Evolutionary conservation across 2,797 vertebrate genomes (phyloP).

Genomic region (Eospalax fontanierii): DNA sequence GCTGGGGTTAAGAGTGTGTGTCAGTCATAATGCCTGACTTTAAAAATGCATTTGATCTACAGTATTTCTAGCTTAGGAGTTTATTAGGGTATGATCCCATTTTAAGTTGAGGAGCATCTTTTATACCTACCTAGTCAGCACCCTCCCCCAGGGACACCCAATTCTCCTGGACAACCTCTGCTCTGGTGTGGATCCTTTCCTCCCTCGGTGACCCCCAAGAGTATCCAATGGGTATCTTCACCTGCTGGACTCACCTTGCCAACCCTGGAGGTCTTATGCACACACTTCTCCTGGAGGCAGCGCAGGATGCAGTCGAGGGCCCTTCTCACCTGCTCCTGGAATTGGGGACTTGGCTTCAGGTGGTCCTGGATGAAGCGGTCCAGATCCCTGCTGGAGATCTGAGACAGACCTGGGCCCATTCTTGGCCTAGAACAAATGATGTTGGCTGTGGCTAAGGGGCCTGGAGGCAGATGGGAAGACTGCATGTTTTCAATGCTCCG

Average conservation of each 20-base stretch:
- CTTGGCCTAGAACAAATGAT: fast-evolving
- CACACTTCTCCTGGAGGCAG: constrained; percentile 55
- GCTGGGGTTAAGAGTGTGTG: not conserved
- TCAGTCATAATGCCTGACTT: no score
- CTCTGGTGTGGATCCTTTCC: not conserved
- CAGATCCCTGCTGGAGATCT: constrained; percentile 55
- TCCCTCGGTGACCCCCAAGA: fast-evolving
- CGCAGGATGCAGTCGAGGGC: constrained; percentile 18
- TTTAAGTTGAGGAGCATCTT: not conserved
- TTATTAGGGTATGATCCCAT: not conserved
- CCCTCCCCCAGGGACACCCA: fast-evolving
- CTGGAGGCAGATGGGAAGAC: not conserved
- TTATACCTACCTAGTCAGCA: not conserved
- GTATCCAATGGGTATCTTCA: fast-evolving
- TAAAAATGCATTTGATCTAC: not conserved
- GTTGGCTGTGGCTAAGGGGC: fast-evolving
- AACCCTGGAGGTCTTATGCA: not conserved
- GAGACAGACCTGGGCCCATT: not conserved
- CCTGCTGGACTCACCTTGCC: constrained; percentile 58
- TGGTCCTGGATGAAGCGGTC: constrained; percentile 72
- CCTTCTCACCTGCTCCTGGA: constrained; percentile 67
- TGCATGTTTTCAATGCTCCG: fast-evolving
- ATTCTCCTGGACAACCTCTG: not conserved
- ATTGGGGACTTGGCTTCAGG: constrained; percentile 29
- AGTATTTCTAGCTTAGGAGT: not conserved